Conservation (phyloP, 2,113 vertebrate genomes). For the Ranitomeya variabilis region DNA sequence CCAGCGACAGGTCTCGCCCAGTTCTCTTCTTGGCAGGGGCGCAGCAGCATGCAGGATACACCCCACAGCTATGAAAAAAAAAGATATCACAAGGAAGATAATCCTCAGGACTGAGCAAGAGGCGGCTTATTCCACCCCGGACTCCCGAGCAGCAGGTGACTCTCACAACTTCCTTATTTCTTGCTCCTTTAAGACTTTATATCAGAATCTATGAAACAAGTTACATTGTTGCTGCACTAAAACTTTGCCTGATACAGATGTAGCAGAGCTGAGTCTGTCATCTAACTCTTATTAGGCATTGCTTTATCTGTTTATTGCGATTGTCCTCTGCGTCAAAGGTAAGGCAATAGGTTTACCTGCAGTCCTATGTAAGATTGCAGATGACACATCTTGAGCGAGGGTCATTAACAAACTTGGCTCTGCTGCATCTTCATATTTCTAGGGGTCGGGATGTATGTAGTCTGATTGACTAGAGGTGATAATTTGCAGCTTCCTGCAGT, state of each 20-base stretch:
- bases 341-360: neutral
- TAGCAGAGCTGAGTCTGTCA: neutral
- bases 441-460: neutral
- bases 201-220: neutral
- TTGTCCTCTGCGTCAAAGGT: neutral
- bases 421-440: neutral
- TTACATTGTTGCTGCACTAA: neutral
- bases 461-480: neutral
- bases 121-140: neutral
- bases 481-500: neutral
- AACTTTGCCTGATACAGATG: neutral
- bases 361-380: neutral
- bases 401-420: neutral
- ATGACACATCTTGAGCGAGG: neutral
- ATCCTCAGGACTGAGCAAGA: neutral
- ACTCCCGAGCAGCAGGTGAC: conserved; percentile 23
- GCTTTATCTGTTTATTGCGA: neutral
- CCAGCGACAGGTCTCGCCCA: conserved; percentile 36
- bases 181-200: conserved; percentile 44
- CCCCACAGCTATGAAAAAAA: conserved; percentile 48
- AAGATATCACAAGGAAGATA: neutral
- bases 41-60: conserved; percentile 32
- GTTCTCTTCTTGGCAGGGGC: conserved; percentile 26
- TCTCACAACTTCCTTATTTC: neutral
- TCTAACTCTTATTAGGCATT: neutral